phyloP scores from a whole-genome alignment of 2,888 invertebrate species.

The Parelbella ahira region DNA sequence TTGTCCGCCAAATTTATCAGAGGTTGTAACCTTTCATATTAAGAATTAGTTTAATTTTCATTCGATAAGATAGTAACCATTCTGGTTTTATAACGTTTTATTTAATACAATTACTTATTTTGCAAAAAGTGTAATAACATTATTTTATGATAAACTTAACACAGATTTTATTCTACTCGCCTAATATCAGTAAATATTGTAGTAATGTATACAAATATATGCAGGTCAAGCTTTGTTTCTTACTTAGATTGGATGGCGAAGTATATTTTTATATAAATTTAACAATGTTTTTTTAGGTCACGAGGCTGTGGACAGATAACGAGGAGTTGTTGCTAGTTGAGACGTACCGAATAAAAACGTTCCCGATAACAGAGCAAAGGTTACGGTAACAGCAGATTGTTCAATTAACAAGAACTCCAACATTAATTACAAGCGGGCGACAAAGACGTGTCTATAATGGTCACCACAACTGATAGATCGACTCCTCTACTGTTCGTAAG shows the following conservation, averaged over 20 bases:
- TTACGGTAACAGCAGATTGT: slow-evolving; percentile 72
- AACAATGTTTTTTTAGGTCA: slow-evolving; percentile 66
- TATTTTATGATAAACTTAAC: too few relatives aligned
- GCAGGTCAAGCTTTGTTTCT: too few relatives aligned
- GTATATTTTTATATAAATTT: slow-evolving; percentile 8
- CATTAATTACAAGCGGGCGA: too few relatives aligned
- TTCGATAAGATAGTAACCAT: slow-evolving; percentile 43
- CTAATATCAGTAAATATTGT: too few relatives aligned
- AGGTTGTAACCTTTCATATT: slow-evolving; percentile 58
- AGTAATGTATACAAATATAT: too few relatives aligned
- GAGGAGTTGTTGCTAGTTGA: slow-evolving; percentile 64
- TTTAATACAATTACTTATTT: not conserved
- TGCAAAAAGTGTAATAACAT: too few relatives aligned
- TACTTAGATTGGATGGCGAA: too few relatives aligned
- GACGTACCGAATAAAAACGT: slow-evolving; percentile 67
- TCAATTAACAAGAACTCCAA: slow-evolving; percentile 36
- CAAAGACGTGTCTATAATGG: too few relatives aligned
- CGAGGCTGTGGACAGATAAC: slow-evolving; percentile 70
- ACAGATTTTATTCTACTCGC: too few relatives aligned
- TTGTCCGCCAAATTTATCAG: slow-evolving; percentile 51
- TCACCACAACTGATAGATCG: too few relatives aligned
- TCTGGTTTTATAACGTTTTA: slow-evolving; percentile 2
- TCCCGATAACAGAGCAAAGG: slow-evolving; percentile 71
- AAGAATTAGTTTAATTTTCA: slow-evolving; percentile 54
- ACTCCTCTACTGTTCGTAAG: too few relatives aligned